Conservation (phyloP, 2,797 vertebrate species). For the Mormyrops attenuatus region DNA sequence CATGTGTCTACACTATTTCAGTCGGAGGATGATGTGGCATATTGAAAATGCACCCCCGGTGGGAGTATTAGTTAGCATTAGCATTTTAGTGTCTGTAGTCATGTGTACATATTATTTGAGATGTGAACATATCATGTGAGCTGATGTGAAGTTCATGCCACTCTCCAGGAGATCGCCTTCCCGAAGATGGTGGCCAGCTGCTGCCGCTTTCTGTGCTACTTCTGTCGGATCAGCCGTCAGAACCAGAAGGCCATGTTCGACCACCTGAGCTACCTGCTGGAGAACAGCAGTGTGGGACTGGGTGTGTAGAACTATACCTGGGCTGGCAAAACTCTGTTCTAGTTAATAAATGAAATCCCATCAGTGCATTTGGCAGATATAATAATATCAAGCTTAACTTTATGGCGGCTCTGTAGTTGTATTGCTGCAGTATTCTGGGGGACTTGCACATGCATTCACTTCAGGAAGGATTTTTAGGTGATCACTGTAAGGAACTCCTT, state of each 20-base stretch:
- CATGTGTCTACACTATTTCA: neutral
- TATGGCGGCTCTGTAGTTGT: neutral
- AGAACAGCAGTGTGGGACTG: constrained; percentile 94
- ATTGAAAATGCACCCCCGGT: neutral
- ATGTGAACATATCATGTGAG: constrained; percentile 6
- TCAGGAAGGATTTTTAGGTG: neutral
- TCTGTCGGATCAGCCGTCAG: constrained; percentile 95
- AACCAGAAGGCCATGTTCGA: constrained; percentile 99
- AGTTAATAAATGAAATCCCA: neutral
- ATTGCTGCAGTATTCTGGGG: neutral
- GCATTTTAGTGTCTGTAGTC: constrained; percentile 17
- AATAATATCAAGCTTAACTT: neutral
- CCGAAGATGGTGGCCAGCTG: constrained; percentile 99
- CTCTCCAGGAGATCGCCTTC: constrained; percentile 82
- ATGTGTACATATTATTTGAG: neutral
- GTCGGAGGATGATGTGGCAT: neutral
- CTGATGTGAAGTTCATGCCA: constrained; percentile 32
- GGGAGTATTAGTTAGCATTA: neutral
- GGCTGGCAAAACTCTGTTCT: neutral
- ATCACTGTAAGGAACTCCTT: constrained; percentile 4
- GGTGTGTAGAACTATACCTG: constrained; percentile 60
- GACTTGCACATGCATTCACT: neutral
- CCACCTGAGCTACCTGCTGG: constrained; percentile 92
- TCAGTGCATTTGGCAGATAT: neutral
- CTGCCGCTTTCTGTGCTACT: constrained; percentile 96